Conservation (phyloP, 2,797 vertebrate genomes). For the Sebastes baramenuke region DNA sequence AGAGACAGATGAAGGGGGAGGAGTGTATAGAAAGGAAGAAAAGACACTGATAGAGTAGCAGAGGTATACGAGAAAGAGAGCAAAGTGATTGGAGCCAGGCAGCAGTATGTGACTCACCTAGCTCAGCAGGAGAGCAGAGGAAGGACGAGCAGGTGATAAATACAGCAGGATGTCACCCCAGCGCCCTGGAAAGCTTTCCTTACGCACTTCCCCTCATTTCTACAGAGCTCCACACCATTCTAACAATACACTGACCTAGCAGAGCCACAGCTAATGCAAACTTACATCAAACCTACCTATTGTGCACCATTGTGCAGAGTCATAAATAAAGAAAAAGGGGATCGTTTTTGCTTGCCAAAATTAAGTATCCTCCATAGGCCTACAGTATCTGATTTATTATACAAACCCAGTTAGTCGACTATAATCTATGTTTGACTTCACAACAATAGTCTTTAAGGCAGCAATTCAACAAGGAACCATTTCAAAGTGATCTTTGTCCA, state of each 20-base stretch:
- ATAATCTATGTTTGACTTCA: not conserved
- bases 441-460: not conserved
- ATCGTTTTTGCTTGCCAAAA: not conserved
- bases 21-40: not conserved
- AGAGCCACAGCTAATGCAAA: slow-evolving; percentile 27
- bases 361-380: not conserved
- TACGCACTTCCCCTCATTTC: slow-evolving; percentile 39
- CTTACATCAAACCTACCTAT: slow-evolving; percentile 8
- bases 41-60: slow-evolving; percentile 1
- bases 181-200: slow-evolving; percentile 47
- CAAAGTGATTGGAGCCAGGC: slow-evolving; percentile 16
- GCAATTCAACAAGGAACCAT: not conserved
- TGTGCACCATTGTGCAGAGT: slow-evolving; percentile 15
- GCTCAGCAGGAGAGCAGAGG: slow-evolving; percentile 44
- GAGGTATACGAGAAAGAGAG: slow-evolving; percentile 14
- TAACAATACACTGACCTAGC: slow-evolving; percentile 30
- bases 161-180: slow-evolving; percentile 43
- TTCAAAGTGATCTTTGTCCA: not conserved
- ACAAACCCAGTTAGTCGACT: not conserved
- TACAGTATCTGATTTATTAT: not conserved
- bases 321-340: slow-evolving; percentile 2
- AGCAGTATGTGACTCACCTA: slow-evolving; percentile 47
- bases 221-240: slow-evolving; percentile 35
- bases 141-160: slow-evolving; percentile 63
- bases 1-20: slow-evolving; percentile 10